phyloP scores from a whole-genome alignment of 2,113 vertebrate genomes.

The Tragelaphus scriptus region DNA sequence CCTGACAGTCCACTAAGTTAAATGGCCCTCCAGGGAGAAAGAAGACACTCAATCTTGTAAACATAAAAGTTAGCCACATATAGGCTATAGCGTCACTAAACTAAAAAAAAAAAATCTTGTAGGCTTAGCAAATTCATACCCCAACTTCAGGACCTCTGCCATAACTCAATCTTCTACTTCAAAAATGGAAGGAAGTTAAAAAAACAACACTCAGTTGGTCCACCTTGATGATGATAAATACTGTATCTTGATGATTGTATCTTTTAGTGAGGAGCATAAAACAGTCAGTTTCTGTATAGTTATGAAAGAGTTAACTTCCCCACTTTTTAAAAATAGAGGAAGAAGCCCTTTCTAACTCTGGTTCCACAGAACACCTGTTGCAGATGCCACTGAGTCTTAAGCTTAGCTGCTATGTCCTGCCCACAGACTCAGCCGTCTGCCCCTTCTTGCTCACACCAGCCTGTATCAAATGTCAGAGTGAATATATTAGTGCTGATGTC shows the following conservation, averaged over 20 bases:
- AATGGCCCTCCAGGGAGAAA: background rate
- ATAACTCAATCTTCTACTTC: background rate
- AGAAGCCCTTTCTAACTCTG: background rate
- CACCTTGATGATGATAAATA: background rate
- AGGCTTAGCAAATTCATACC: background rate
- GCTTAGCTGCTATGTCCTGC: conserved; percentile 1
- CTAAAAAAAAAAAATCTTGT: background rate
- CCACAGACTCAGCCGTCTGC: background rate
- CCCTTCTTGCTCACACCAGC: background rate
- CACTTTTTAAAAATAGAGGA: conserved; percentile 35
- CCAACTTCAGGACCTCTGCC: background rate
- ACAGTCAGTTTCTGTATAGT: background rate
- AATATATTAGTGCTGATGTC: conserved; percentile 63
- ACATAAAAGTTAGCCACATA: background rate
- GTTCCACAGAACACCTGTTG: conserved; percentile 42
- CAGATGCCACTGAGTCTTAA: conserved; percentile 8
- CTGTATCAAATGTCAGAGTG: conserved; percentile 39
- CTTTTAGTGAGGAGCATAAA: background rate
- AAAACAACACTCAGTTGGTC: background rate
- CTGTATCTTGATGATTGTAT: background rate
- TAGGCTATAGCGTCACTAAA: background rate
- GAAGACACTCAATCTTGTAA: background rate
- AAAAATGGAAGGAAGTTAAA: conserved; percentile 1
- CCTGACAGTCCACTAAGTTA: background rate
- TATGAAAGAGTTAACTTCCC: background rate